phyloP scores from a whole-genome alignment of 2,113 vertebrate species.

The Pluvialis apricaria region DNA sequence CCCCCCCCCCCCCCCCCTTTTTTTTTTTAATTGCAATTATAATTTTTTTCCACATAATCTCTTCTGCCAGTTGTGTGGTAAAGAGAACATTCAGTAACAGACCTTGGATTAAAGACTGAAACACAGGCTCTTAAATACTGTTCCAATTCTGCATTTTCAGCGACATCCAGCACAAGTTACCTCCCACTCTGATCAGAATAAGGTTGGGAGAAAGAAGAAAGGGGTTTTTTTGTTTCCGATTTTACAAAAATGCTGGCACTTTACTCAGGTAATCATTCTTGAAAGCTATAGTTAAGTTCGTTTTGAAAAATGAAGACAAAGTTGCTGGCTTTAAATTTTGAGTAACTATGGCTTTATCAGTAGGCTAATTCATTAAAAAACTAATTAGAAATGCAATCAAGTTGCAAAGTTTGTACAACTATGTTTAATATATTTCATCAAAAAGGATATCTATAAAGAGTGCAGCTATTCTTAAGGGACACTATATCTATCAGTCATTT shows the following conservation, averaged over 20 bases:
- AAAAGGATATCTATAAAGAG: constrained; percentile 30
- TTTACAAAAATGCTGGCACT: background rate
- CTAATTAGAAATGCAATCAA: constrained; percentile 62
- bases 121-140: background rate
- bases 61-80: background rate
- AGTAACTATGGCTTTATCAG: background rate
- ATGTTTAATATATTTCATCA: constrained; percentile 52
- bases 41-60: background rate
- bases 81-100: background rate
- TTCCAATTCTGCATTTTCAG: background rate
- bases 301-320: constrained; percentile 17
- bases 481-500: constrained; percentile 33
- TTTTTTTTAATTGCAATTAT: background rate
- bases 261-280: background rate
- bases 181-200: background rate
- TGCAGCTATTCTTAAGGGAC: constrained; percentile 44
- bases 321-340: background rate
- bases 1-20: too few species aligned
- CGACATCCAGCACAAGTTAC: background rate
- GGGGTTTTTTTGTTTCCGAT: background rate
- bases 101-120: background rate
- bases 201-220: background rate
- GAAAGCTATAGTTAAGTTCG: background rate
- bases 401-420: constrained; percentile 51
- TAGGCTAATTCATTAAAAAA: constrained; percentile 51